Evolutionary conservation across 2,888 invertebrate genomes (phyloP).

Genomic region (Poecilobothrus nobilitatus): DNA sequence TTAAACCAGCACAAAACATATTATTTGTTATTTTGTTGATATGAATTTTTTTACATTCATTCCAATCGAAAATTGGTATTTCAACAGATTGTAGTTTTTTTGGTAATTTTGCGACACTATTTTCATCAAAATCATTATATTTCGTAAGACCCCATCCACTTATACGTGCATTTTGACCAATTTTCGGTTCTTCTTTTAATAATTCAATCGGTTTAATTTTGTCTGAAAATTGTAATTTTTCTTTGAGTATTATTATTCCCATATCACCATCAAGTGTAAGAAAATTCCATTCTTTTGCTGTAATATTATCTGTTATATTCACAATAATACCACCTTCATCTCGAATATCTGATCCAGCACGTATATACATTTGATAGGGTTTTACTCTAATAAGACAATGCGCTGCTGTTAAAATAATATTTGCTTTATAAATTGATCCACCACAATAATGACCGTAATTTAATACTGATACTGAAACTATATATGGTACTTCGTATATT

Average conservation of each 20-base stretch:
- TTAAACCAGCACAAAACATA: slow-evolving; percentile 9
- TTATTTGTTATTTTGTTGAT: neutral
- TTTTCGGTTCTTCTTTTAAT: slow-evolving; percentile 25
- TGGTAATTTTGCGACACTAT: slow-evolving; percentile 23
- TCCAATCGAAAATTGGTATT: neutral
- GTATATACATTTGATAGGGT: neutral
- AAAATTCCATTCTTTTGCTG: neutral
- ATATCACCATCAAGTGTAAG: neutral
- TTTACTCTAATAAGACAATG: slow-evolving; percentile 1
- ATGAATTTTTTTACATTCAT: slow-evolving; percentile 12
- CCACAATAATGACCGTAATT: slow-evolving; percentile 10
- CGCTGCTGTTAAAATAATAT: slow-evolving; percentile 12
- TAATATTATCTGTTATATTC: neutral
- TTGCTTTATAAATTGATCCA: slow-evolving; percentile 5
- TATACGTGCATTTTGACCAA: slow-evolving; percentile 9
- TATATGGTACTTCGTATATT: slow-evolving; percentile 14
- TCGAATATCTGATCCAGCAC: neutral
- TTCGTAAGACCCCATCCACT: slow-evolving; percentile 14
- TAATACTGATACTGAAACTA: neutral
- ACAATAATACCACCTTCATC: neutral
- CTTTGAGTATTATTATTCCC: neutral
- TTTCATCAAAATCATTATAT: slow-evolving; percentile 17
- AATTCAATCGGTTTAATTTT: slow-evolving; percentile 40
- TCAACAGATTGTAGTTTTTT: neutral
- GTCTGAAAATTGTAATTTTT: slow-evolving; percentile 36